A percentile compares a stretch with the other conserved stretches of the same genome.
These are phyloP conservation scores for Pristiophorus japonicus DNA, from an alignment of 2,113 vertebrate genomes.

Conservation along the genomic window DNA sequence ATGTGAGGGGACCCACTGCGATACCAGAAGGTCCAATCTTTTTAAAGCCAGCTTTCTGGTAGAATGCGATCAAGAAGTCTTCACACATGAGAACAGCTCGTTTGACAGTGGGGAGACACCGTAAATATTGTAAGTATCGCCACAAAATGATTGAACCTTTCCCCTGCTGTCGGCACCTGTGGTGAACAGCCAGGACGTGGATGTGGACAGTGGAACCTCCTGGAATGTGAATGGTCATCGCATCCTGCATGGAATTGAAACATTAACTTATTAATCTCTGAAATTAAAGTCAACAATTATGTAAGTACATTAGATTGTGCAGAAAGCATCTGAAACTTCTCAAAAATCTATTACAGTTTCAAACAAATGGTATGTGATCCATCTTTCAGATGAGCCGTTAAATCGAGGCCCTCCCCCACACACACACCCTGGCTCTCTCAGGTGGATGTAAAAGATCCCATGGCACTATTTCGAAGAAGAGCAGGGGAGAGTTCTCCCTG, in stretches of 20 bases:
- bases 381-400: too few species aligned
- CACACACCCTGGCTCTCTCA: too few species aligned
- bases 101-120: constrained; percentile 52
- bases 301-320: not conserved
- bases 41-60: constrained; percentile 64
- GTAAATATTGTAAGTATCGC: constrained; percentile 66
- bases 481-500: too few species aligned
- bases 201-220: constrained; percentile 56
- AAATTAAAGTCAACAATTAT: not conserved
- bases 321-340: not conserved
- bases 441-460: too few species aligned
- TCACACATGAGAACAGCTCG: constrained; percentile 64
- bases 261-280: too few species aligned
- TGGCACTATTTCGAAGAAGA: too few species aligned
- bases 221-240: constrained; percentile 59
- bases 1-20: constrained; percentile 52
- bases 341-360: not conserved
- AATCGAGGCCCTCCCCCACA: too few species aligned
- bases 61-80: constrained; percentile 64
- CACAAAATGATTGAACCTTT: constrained; percentile 66
- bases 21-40: constrained; percentile 57
- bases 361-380: too few species aligned
- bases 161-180: constrained; percentile 65
- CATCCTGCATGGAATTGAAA: constrained; percentile 50
- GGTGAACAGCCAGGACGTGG: constrained; percentile 66